Percentiles rank a stretch among this genome's conserved stretches.
Evolutionary conservation across 2,888 invertebrate genomes (phyloP).

Genomic region (Gymnosoma rotundatum): DNA sequence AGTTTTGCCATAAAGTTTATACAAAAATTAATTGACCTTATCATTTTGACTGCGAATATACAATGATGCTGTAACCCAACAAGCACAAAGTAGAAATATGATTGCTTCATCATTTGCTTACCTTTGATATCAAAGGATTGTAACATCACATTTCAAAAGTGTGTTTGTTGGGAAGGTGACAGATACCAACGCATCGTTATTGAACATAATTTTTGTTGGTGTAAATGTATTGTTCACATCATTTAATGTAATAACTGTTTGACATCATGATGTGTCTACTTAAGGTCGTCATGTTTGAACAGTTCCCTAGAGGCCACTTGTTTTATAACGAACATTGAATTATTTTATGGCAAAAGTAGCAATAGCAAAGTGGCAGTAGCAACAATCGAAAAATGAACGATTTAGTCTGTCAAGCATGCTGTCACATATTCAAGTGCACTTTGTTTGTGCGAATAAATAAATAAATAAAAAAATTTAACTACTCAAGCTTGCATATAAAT

Average conservation of each 20-base stretch:
- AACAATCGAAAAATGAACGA: slow-evolving; percentile 2
- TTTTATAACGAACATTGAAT: slow-evolving; percentile 64
- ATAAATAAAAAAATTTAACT: slow-evolving; percentile 24
- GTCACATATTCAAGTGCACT: slow-evolving; percentile 44
- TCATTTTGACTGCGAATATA: no score
- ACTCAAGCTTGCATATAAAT: neutral
- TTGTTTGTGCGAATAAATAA: slow-evolving; percentile 41
- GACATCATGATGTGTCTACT: slow-evolving; percentile 64
- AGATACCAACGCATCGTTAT: slow-evolving; percentile 65
- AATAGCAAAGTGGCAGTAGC: slow-evolving; percentile 1
- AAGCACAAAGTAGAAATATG: no score
- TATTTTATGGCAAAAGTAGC: slow-evolving; percentile 44
- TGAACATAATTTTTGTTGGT: slow-evolving; percentile 12
- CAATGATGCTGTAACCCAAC: no score
- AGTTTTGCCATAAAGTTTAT: no score
- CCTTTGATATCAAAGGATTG: no score
- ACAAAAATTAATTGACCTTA: no score
- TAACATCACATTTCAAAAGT: neutral
- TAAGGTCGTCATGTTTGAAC: slow-evolving; percentile 64
- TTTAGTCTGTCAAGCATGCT: neutral
- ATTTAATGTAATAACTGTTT: slow-evolving; percentile 60
- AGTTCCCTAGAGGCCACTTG: slow-evolving; percentile 67
- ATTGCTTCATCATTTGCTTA: no score
- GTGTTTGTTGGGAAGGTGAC: slow-evolving; percentile 49
- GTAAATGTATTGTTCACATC: slow-evolving; percentile 43